A percentile compares a stretch with the other conserved stretches of the same genome.
These are phyloP conservation scores for Catostylus mosaicus DNA, from an alignment of 30 jellyfish, hydroid and myxozoan species.

Conservation along the genomic window DNA sequence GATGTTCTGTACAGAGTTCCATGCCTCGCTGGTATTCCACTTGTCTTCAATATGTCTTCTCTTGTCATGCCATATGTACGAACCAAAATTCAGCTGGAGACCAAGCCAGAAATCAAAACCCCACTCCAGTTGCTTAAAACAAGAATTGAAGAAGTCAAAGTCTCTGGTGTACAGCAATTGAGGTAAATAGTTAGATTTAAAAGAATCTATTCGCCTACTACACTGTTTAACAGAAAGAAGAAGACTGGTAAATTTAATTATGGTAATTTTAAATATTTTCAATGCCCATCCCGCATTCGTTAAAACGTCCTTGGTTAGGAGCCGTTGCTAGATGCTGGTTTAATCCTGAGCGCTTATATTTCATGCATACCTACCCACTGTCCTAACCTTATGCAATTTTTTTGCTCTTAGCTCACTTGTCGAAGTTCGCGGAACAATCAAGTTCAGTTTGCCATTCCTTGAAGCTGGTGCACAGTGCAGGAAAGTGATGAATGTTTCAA, in stretches of 20 bases:
- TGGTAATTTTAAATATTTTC: too few species aligned
- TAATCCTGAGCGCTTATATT: not conserved
- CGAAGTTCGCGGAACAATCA: slow-evolving; percentile 51
- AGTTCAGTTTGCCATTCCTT: slow-evolving; percentile 54
- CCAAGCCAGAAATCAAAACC: slow-evolving; percentile 44
- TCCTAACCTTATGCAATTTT: not conserved
- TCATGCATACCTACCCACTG: not conserved
- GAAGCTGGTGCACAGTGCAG: slow-evolving; percentile 63
- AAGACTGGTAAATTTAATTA: too few species aligned
- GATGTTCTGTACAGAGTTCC: slow-evolving; percentile 75
- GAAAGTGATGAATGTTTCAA: slow-evolving; percentile 41
- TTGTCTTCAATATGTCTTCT: slow-evolving; percentile 49
- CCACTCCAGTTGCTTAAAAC: slow-evolving; percentile 32
- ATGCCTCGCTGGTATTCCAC: slow-evolving; percentile 67
- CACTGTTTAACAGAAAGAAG: too few species aligned
- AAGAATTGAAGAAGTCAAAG: slow-evolving; percentile 26
- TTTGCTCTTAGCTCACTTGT: slow-evolving; percentile 26
- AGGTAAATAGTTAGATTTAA: slow-evolving; percentile 43
- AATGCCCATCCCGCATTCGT: too few species aligned
- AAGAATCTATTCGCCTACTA: not conserved
- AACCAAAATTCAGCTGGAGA: slow-evolving; percentile 35
- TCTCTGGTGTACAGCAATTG: slow-evolving; percentile 36
- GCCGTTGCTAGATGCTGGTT: too few species aligned
- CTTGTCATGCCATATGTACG: slow-evolving; percentile 42
- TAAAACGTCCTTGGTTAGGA: too few species aligned